Evolutionary conservation across 2,888 invertebrate genomes (phyloP).

Genomic region (Marronus borbonicus): DNA sequence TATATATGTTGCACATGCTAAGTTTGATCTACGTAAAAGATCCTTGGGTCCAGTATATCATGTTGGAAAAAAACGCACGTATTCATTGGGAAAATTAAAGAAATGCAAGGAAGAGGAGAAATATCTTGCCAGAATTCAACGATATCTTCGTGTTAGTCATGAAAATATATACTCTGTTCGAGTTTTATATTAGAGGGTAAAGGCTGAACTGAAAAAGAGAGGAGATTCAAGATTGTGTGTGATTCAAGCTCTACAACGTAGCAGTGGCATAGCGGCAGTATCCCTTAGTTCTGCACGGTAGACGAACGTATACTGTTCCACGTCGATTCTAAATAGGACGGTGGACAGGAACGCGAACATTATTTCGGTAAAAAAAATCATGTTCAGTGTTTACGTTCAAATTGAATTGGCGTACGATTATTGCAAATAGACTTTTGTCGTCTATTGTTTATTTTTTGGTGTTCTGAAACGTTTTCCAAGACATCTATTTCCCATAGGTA

Average conservation of each 20-base stretch:
- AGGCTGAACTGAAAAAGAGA: conserved; percentile 9
- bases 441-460: conserved; percentile 2
- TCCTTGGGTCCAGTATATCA: conserved; percentile 9
- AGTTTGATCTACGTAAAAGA: background rate
- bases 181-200: conserved; percentile 38
- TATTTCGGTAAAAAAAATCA: conserved; percentile 16
- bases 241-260: conserved; percentile 28
- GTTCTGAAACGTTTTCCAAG: conserved; percentile 7
- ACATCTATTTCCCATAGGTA: conserved; percentile 47
- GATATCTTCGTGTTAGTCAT: conserved; percentile 53
- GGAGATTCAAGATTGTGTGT: conserved; percentile 34
- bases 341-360: conserved; percentile 24
- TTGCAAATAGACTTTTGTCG: background rate
- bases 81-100: conserved; percentile 36
- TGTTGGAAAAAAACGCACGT: background rate
- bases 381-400: conserved; percentile 24
- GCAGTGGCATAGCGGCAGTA: conserved; percentile 25
- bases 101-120: conserved; percentile 50
- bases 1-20: background rate
- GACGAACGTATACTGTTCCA: conserved; percentile 17
- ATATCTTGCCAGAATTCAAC: conserved; percentile 30
- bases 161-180: conserved; percentile 41
- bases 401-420: conserved; percentile 17
- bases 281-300: conserved; percentile 43
- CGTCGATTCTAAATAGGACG: conserved; percentile 28